Evolutionary conservation across 2,888 invertebrate species (phyloP), one percentile per base, ranked within the genome.

Genomic region (Hipparchia sbordonii): DNA sequence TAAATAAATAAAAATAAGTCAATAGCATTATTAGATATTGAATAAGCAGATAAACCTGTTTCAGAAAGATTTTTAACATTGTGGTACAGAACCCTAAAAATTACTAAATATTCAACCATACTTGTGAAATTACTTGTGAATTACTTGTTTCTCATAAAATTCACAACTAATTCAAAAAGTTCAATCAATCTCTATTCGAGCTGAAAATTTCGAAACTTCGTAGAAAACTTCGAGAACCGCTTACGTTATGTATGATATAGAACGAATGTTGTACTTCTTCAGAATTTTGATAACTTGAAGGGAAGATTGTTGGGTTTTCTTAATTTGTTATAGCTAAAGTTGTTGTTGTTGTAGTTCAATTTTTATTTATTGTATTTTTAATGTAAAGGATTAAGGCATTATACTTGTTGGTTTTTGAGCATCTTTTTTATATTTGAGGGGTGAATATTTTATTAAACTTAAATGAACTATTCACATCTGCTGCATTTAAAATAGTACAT

Each of bases 131-230:
- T 62, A 52, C 61, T 67, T 12, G 62, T 56, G 39, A 62, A 72
- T 72, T 68, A 63, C 63, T 63, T 62, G 72, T 66, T 59, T 60
- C 70, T 48, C 52, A 67, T 69, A 65, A 71, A 68, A 74, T 72
- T 73, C 76, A 74, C 70, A 76, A 76, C 74, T 73, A 74, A 74
- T 71, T 73, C 67, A 74, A 74, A 70, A 72, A 75, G 70, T 74
- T 75, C 67, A 72, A 71, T 74, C 75, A 76, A 74, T 74, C 70
- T 76, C 72, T 72, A 74, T 74, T 76, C 72, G 72, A 74, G 70
- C 72, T 74, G 70, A 72, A 77, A 85, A 85, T 86, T 86, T 87
- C 82, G 84, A 85, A 88, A 88, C 68, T 72, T 76, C 60, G 62
- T 54, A 48, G 67, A 52, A 70, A 76, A 73, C 65, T 76, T 71